Base-by-base conservation (phyloP, 2,113 vertebrate genomes). In the Emydocephalus ijimae region DNA sequence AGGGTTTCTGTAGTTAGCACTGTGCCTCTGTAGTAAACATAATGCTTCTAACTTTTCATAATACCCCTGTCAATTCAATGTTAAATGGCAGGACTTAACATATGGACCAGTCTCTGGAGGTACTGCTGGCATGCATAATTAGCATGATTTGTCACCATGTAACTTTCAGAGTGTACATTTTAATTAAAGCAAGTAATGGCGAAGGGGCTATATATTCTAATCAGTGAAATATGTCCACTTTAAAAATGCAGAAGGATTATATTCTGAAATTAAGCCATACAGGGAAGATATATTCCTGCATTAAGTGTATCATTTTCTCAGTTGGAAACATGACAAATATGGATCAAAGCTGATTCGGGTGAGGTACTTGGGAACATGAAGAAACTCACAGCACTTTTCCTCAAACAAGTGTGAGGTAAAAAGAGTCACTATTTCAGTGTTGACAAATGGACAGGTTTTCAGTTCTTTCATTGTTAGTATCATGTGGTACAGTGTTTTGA, bases 121-220 rank as follows among this genome's bases (percentile, higher is more conserved):
- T 95, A 92, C 89, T 93, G 95, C 95, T 89, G 55, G 93, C 92
- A 93, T 91, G 85, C 93, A 90, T 93, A 96, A 96, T 96, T 96
- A 97, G 95, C 89, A 93, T 95, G 94, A 96, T 97, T 96, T 96
- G 95, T 96, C 95, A 96, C 94, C 93, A 1, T 89, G 95, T 94
- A 96, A 89, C 95, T 95, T 96, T 96, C 94, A 90, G 93, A 90
- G 39, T 12, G 94, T 94, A 96, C 92, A 92, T 95, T 96, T 96
- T 96, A 96, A 97, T 97, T 96, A 96, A 95, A 95, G 94, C 81
- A 95, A 89, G 94, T 96, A 95, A 85, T 94, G 74, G 92, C 54
- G 90, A 96, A 94, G 95, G n/a, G 94, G 87, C 93, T 92, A 95
- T 93, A 90, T 96, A 93, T 93, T 95, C 87, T 95, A 96, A 95